These are phyloP conservation scores for Hafferia zeledoni DNA, from an alignment of 2,797 vertebrate species.

Conservation along the genomic window DNA sequence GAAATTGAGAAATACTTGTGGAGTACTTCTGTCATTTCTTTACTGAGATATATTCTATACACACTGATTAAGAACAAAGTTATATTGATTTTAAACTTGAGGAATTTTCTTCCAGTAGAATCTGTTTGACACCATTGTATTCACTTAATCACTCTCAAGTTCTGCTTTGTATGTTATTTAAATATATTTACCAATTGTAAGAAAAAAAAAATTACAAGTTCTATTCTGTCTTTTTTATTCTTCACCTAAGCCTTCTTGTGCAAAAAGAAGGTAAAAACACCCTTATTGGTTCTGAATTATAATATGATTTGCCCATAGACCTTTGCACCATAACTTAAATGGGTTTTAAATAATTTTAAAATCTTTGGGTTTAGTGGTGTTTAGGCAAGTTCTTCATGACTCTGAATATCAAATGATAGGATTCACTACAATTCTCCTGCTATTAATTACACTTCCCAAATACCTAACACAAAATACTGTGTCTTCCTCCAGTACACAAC, in stretches of 20 bases:
- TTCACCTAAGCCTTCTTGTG: not conserved
- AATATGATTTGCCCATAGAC: not conserved
- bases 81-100: not conserved
- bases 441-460: slow-evolving; percentile 22
- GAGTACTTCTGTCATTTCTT: not conserved
- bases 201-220: not conserved
- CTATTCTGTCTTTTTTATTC: not conserved
- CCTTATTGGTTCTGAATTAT: not conserved
- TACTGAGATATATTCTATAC: not conserved
- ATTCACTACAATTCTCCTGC: slow-evolving; percentile 21
- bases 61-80: not conserved
- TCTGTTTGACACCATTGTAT: not conserved
- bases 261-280: not conserved
- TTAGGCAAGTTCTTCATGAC: slow-evolving; percentile 33
- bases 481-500: not conserved
- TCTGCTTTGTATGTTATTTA: not conserved
- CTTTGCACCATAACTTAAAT: not conserved
- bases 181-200: not conserved
- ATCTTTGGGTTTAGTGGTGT: slow-evolving; percentile 4
- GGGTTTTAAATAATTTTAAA: not conserved
- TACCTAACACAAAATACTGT: not conserved
- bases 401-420: not conserved
- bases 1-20: not conserved
- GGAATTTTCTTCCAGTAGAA: not conserved
- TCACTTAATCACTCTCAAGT: not conserved